Base-by-base conservation (phyloP, 1,140 invertebrate species). In the Schlechtendalia chinensis region DNA sequence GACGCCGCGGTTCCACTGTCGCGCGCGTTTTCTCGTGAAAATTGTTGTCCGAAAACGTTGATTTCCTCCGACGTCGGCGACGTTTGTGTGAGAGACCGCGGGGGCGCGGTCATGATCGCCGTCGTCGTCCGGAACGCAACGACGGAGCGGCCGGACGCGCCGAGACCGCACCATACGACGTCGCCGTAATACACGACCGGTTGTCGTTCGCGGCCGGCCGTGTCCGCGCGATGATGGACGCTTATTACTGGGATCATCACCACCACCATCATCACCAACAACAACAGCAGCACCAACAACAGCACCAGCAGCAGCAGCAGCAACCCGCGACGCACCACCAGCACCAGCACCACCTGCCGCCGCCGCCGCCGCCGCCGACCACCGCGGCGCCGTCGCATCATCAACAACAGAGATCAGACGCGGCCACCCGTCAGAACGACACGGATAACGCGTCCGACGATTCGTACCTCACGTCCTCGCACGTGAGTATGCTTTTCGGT, bases 381-480 rank as follows among this genome's bases (percentile, higher is more conserved):
- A 6, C 19, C 47, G 47, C 47, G 47, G 8, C 10, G 19, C 16
- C 32, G 65, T 4, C 45, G 19, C 54, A 39, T 11, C 16, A 58
- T 12, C 74, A 58, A 0, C 54, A 58, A 3, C 74, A 77, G 22
- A 39, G 53, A 39, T 45, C 24, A 3, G 72, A 1, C 12, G 29
- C 27, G 24, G 8, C 50, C 11, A 16, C 29, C 19, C 67, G 69
- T 27, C 69, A 72, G 14, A 58, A 79, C 1, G 75, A 79, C 56
- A 29, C 58, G 0, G 75, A 79, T n/a, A 79, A 79, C 56, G 39
- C 39, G 56, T 79, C 75, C 22, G 58, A 79, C 39, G 75, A 79
- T 79, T 79, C 75, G 19, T 79, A 79, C 12, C 58, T 79, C 39
- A 79, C 75, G 75, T 79, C 75, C 16, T 61, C 75, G 22, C 75